These are phyloP conservation scores for Trichonephila clavata DNA, from an alignment of 1,140 invertebrate genomes.

Conservation along the genomic window DNA sequence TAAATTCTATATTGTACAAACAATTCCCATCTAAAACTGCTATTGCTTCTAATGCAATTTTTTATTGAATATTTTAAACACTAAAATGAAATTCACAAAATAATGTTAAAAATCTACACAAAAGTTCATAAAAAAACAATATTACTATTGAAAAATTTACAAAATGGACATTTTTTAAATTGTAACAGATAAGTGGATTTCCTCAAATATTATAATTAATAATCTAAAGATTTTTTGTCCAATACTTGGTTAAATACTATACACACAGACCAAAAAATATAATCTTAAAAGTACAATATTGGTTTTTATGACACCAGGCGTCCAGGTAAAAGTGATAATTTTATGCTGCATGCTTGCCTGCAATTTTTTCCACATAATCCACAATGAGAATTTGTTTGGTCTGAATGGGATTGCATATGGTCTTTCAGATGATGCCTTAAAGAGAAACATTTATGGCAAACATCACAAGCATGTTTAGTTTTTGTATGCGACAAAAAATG, in stretches of 20 bases:
- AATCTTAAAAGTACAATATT: neutral
- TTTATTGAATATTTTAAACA: too few relatives aligned
- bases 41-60: too few relatives aligned
- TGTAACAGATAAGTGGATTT: too few relatives aligned
- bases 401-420: constrained; percentile 81
- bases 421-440: constrained; percentile 80
- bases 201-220: neutral
- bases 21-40: too few relatives aligned
- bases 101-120: too few relatives aligned
- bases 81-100: too few relatives aligned
- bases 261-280: neutral
- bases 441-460: constrained; percentile 81
- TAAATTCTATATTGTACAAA: too few relatives aligned
- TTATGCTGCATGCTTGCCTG: constrained; percentile 81
- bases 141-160: too few relatives aligned
- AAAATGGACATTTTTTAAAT: too few relatives aligned
- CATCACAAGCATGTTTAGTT: constrained; percentile 81
- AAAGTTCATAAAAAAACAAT: too few relatives aligned
- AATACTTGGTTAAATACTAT: neutral
- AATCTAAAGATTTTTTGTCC: neutral
- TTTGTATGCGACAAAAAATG: constrained; percentile 80
- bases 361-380: constrained; percentile 82
- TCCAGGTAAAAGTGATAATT: constrained; percentile 1
- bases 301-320: neutral
- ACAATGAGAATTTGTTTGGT: constrained; percentile 81